Percentiles rank a stretch among this genome's conserved stretches.
phyloP scores from a whole-genome alignment of 1,140 invertebrate genomes.

The Pseudachorutes palmiensis region DNA sequence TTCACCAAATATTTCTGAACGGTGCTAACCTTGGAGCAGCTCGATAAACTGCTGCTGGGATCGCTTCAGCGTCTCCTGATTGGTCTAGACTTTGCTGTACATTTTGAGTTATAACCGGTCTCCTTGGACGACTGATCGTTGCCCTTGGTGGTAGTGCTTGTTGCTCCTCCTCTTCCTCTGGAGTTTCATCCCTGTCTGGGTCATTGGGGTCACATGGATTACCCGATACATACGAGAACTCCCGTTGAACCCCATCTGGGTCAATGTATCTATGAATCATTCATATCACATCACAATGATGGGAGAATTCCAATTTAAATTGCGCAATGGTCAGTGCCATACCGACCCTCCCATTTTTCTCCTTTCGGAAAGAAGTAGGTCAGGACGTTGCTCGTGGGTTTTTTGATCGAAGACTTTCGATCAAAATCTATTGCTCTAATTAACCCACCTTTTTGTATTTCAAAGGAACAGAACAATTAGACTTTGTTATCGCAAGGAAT shows the following conservation, averaged over 20 bases:
- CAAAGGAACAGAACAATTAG: background rate
- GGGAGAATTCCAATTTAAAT: background rate
- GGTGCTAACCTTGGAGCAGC: slow-evolving; percentile 26
- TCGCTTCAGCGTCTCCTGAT: slow-evolving; percentile 12
- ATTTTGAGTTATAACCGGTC: slow-evolving; percentile 24
- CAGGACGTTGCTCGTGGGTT: background rate
- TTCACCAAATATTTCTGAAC: too few relatives aligned
- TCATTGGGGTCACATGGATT: slow-evolving; percentile 77
- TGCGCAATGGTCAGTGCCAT: background rate
- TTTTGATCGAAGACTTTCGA: too few relatives aligned
- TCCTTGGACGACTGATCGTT: slow-evolving; percentile 41
- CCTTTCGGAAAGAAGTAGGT: slow-evolving; percentile 1
- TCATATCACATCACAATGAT: too few relatives aligned
- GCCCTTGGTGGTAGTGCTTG: slow-evolving; percentile 56
- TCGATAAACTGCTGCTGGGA: slow-evolving; percentile 34
- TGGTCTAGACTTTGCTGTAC: slow-evolving; percentile 34
- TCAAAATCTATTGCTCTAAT: slow-evolving; percentile 4
- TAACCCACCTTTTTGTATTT: background rate
- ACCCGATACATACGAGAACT: slow-evolving; percentile 84
- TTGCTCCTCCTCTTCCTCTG: slow-evolving; percentile 48
- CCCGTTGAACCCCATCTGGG: slow-evolving; percentile 74
- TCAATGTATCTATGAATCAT: slow-evolving; percentile 61
- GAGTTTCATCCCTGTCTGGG: slow-evolving; percentile 50
- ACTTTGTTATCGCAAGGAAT: too few relatives aligned
- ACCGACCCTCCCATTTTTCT: background rate